A percentile compares a stretch with the other conserved stretches of the same genome.
These are phyloP conservation scores for Hydropsyche betteni DNA, from an alignment of 2,888 invertebrate genomes.

Conservation along the genomic window DNA sequence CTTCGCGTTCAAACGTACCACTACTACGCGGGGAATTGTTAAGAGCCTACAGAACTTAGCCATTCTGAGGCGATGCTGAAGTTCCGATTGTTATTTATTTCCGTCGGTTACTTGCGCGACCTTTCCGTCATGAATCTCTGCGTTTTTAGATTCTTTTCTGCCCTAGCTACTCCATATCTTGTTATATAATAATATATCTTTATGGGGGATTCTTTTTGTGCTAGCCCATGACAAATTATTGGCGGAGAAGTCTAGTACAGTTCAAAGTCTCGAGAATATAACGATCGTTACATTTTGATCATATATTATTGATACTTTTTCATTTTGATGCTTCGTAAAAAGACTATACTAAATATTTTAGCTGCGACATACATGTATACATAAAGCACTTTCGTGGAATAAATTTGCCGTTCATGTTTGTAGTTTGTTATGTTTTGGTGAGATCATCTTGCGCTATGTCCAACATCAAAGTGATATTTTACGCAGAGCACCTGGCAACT, in stretches of 20 bases:
- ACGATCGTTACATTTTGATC: no score
- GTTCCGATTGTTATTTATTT: conserved; percentile 33
- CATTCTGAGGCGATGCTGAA: conserved; percentile 26
- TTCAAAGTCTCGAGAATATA: no score
- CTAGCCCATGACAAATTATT: not conserved
- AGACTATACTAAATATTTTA: no score
- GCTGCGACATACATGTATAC: not conserved
- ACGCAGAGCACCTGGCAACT: conserved; percentile 16
- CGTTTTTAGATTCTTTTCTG: conserved; percentile 14
- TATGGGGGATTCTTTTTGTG: not conserved
- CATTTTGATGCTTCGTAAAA: no score
- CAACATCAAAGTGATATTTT: no score
- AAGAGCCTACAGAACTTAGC: conserved; percentile 32
- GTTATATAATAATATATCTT: no score
- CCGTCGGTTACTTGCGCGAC: conserved; percentile 23
- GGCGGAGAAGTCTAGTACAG: no score
- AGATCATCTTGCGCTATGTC: not conserved
- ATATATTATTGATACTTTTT: no score
- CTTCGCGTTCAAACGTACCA: conserved; percentile 1
- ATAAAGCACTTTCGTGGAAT: not conserved
- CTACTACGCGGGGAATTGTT: conserved; percentile 11
- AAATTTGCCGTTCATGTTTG: not conserved
- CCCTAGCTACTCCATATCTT: not conserved
- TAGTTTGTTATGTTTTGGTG: not conserved
- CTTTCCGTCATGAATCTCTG: conserved; percentile 30